Evolutionary conservation across 2,888 invertebrate genomes (phyloP), one percentile per base, ranked within the genome.

Genomic region (Rhagium mordax): DNA sequence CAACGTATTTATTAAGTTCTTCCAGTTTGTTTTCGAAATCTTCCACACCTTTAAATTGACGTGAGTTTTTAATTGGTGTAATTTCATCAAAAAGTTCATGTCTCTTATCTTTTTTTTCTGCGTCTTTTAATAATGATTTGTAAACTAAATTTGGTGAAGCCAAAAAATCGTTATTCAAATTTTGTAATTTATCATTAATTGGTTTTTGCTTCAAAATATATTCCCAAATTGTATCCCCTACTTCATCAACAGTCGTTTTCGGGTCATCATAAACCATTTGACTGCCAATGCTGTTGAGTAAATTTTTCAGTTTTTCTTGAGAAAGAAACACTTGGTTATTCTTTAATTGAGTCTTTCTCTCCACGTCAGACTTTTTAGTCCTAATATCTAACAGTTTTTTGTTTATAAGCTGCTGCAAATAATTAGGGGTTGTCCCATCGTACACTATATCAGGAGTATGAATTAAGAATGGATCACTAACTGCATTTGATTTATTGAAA

Each of bases 1-100:
- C 72, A 8, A 82, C 77, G 27, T 79, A 73, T 53, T 79, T 74
- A 13, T 79, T 74, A 33, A 83, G 73, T n/a, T 79, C 74, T 6
- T 81, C 60, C 21, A 84, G 61, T 66, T 80, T 81, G 6, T 79
- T 78, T 64, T 79, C 78, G 15, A 83, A 73, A 48, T 78, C 62
- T 13, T 80, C 79, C 1, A 79, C 55, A 59, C 76, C 62, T 33
- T 79, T 75, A 57, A 80, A 76, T 47, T 81, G 75, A n/a, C 74
- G 67, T 29, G 66, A 7, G 15, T 65, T 67, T 10, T 68, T 69
- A 16, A 74, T 70, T 0, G 71, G 62, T 15, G 64, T 70, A 6
- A 74, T n/a, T 18, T 70, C 69, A 7, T 74, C 72, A n/a, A 69
- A 57, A 18, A 20, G 20, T 15, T 73, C 70, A 53, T 41, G 49